Evolutionary conservation across 2,888 invertebrate species (phyloP).

Genomic region (Acleris cristana): DNA sequence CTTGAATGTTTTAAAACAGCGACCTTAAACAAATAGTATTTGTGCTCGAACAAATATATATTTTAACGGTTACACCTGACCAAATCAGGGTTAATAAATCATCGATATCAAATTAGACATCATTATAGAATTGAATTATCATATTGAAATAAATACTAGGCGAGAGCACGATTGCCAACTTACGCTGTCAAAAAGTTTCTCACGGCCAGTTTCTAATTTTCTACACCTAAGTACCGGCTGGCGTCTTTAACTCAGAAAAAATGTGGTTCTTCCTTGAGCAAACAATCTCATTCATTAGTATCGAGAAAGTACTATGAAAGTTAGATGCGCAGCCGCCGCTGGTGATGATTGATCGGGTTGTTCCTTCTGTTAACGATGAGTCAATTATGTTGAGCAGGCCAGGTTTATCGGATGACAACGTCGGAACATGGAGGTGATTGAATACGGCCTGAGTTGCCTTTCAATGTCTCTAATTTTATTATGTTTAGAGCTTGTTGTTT

Average conservation of each 20-base stretch:
- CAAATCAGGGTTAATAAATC: neutral
- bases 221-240: constrained; percentile 28
- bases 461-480: too few species aligned
- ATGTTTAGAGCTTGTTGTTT: neutral
- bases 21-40: too few species aligned
- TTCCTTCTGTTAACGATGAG: constrained; percentile 52
- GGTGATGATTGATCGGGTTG: constrained; percentile 62
- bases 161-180: constrained; percentile 7
- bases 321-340: constrained; percentile 46
- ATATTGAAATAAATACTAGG: neutral
- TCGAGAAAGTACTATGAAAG: constrained; percentile 63
- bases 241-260: constrained; percentile 38
- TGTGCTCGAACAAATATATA: neutral
- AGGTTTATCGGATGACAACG: constrained; percentile 17
- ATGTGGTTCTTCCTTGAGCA: constrained; percentile 45
- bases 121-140: neutral
- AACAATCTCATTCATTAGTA: constrained; percentile 59
- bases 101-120: neutral
- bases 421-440: constrained; percentile 9
- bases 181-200: constrained; percentile 29
- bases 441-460: neutral
- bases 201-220: constrained; percentile 35
- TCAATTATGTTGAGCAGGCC: constrained; percentile 48
- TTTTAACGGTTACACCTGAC: neutral
- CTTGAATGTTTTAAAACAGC: too few species aligned